A percentile compares a stretch with the other conserved stretches of the same genome.
phyloP scores from a whole-genome alignment of 2,113 vertebrate species.

The Hystrix brachyura region DNA sequence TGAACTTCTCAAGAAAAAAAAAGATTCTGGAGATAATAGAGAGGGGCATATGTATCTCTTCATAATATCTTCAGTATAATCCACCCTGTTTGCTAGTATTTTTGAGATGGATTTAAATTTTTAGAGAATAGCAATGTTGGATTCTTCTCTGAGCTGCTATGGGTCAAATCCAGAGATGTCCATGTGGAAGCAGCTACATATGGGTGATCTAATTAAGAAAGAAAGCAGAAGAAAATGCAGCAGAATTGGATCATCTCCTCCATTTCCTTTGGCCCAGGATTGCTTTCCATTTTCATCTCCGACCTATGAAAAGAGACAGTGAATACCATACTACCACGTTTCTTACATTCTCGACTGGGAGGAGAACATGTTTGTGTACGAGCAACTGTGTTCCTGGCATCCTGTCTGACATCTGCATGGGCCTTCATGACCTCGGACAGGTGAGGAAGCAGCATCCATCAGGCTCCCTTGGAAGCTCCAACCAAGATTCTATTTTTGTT shows the following conservation, averaged over 20 bases:
- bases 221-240: background rate
- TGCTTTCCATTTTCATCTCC: background rate
- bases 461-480: background rate
- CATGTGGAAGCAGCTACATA: background rate
- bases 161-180: background rate
- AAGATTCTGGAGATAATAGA: background rate
- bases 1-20: background rate
- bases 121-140: background rate
- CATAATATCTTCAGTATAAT: background rate
- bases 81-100: background rate
- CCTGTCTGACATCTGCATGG: conserved; percentile 91
- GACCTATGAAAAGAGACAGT: background rate
- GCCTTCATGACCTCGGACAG: conserved; percentile 91
- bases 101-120: background rate
- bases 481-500: background rate
- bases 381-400: conserved; percentile 92
- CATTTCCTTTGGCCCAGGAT: background rate
- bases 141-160: background rate
- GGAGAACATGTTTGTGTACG: conserved; percentile 92
- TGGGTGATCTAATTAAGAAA: background rate
- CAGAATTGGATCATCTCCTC: background rate
- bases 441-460: conserved; percentile 78
- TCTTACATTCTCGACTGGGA: conserved; percentile 87
- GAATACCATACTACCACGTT: background rate
- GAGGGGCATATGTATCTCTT: background rate